Evolutionary conservation across 2,113 vertebrate genomes (phyloP).

Genomic region (Ameiurus melas): DNA sequence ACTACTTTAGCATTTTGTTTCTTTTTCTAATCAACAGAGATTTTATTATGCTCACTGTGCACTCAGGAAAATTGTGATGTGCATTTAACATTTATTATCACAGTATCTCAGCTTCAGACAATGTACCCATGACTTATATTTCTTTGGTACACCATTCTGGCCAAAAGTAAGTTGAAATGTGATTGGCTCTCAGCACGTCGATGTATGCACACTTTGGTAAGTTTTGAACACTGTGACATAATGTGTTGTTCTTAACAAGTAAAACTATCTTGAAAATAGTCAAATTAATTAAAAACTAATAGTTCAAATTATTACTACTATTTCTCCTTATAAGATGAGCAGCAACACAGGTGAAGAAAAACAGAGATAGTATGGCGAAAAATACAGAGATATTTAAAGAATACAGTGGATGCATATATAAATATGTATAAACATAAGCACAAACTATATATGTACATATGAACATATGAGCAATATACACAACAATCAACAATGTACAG

Average conservation of each 20-base stretch:
- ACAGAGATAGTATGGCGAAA: too few relatives aligned
- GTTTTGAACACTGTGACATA: background rate
- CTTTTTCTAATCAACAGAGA: background rate
- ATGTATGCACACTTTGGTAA: background rate
- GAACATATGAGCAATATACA: too few relatives aligned
- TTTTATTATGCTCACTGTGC: background rate
- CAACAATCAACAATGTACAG: too few relatives aligned
- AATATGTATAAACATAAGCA: too few relatives aligned
- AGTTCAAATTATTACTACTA: too few relatives aligned
- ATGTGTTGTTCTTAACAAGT: background rate
- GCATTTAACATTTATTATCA: background rate
- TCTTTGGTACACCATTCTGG: background rate
- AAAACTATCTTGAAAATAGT: background rate
- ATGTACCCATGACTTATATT: background rate
- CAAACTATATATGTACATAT: too few relatives aligned
- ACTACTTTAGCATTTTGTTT: too few relatives aligned
- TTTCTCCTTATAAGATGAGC: background rate
- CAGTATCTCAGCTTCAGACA: background rate
- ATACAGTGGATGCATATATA: too few relatives aligned
- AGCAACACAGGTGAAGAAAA: too few relatives aligned
- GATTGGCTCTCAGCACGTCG: background rate
- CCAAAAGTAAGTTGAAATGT: background rate
- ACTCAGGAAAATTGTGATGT: background rate
- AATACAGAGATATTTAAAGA: too few relatives aligned
- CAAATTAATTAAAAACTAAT: background rate